Conservation (phyloP, 2,888 invertebrate species). For the Drosophila antonietae region DNA sequence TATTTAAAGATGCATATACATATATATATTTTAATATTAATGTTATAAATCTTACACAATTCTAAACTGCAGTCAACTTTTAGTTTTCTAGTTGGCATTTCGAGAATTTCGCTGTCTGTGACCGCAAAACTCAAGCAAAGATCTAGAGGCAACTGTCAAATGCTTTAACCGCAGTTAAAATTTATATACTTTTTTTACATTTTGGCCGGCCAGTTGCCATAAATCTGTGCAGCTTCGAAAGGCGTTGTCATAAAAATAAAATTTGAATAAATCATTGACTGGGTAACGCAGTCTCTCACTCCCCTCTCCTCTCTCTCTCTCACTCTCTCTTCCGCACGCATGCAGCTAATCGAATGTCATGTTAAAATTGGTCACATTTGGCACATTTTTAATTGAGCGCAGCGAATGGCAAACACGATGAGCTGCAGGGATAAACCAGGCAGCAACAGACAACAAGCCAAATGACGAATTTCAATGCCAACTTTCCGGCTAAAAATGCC, state of each 20-base stretch:
- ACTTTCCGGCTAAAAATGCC: slow-evolving; percentile 57
- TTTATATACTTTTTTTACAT: slow-evolving; percentile 66
- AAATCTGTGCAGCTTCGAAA: slow-evolving; percentile 51
- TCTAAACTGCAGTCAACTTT: slow-evolving; percentile 14
- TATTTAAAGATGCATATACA: neutral
- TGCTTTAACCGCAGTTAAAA: slow-evolving; percentile 62
- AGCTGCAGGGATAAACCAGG: slow-evolving; percentile 35
- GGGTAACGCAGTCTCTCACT: neutral
- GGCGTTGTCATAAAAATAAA: slow-evolving; percentile 60
- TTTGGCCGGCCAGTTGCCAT: slow-evolving; percentile 41
- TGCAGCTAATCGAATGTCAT: slow-evolving; percentile 54
- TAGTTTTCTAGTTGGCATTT: slow-evolving; percentile 24
- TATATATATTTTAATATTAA: slow-evolving; percentile 5
- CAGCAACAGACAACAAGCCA: slow-evolving; percentile 44
- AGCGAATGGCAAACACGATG: slow-evolving; percentile 63
- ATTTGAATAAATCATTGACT: slow-evolving; percentile 54
- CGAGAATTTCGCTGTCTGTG: slow-evolving; percentile 13
- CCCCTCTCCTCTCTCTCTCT: neutral
- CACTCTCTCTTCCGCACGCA: neutral
- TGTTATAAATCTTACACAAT: slow-evolving; percentile 21
- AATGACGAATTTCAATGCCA: slow-evolving; percentile 61
- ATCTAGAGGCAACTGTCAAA: slow-evolving; percentile 55
- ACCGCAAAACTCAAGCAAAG: slow-evolving; percentile 21
- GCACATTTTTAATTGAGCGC: slow-evolving; percentile 72
- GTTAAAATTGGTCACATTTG: slow-evolving; percentile 61